Conservation (phyloP, 2,888 invertebrate genomes). For the Eupsilia transversa region DNA sequence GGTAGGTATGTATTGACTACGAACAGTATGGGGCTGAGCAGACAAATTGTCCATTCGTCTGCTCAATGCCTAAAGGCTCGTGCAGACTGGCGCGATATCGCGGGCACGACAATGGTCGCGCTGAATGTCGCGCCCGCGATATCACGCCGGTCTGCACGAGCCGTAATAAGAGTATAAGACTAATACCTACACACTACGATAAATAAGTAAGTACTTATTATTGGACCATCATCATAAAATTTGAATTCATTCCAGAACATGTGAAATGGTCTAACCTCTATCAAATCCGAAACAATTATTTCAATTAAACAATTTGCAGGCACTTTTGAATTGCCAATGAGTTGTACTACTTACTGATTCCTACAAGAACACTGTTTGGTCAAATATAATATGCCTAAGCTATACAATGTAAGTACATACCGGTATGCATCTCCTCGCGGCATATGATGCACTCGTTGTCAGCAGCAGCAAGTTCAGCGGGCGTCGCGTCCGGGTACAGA, state of each 20-base stretch:
- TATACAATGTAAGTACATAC: constrained; percentile 74
- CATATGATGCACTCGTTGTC: constrained; percentile 99
- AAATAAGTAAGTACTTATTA: background rate
- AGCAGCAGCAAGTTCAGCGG: constrained; percentile 96
- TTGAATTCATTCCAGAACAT: background rate
- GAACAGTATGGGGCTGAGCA: too few relatives aligned
- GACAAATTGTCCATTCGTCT: too few relatives aligned
- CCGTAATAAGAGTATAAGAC: too few relatives aligned
- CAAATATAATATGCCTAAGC: background rate
- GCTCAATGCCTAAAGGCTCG: too few relatives aligned
- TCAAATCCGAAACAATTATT: too few relatives aligned
- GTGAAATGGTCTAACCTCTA: background rate
- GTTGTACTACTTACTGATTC: background rate
- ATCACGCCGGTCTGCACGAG: too few relatives aligned
- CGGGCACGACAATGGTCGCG: too few relatives aligned
- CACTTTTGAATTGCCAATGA: too few relatives aligned
- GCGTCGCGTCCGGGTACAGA: constrained; percentile 98
- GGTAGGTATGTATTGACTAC: background rate
- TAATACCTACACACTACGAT: background rate
- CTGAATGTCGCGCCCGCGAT: too few relatives aligned
- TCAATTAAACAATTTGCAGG: too few relatives aligned
- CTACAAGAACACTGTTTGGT: background rate
- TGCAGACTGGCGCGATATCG: too few relatives aligned
- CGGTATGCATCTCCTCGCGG: constrained; percentile 95
- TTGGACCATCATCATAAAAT: background rate